phyloP scores from a whole-genome alignment of 2,888 invertebrate genomes.

The Perdita meconis region DNA sequence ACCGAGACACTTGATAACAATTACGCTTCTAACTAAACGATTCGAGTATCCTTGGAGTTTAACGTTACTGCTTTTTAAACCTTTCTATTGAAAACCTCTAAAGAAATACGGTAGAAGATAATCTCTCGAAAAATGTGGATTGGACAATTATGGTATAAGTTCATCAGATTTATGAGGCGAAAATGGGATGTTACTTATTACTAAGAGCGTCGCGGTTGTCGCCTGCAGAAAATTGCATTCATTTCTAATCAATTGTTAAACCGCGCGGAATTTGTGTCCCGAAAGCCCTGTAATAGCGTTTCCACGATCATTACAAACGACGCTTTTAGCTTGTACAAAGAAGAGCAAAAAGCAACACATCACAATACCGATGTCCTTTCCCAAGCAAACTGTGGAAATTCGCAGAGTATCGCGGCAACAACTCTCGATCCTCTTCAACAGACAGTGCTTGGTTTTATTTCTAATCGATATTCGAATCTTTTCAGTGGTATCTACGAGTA shows the following conservation, averaged over 20 bases:
- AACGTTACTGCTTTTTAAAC: no score
- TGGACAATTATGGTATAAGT: neutral
- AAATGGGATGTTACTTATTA: neutral
- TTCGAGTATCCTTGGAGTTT: no score
- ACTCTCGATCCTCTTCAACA: slow-evolving; percentile 4
- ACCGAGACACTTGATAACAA: neutral
- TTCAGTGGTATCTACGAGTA: slow-evolving; percentile 5
- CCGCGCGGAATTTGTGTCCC: slow-evolving; percentile 45
- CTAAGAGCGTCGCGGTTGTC: slow-evolving; percentile 38
- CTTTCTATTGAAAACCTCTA: no score
- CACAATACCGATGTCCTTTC: slow-evolving; percentile 19
- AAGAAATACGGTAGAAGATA: no score
- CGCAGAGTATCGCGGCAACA: slow-evolving; percentile 21
- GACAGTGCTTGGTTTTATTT: slow-evolving; percentile 7
- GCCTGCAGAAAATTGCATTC: slow-evolving; percentile 59
- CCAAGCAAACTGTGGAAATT: slow-evolving; percentile 17
- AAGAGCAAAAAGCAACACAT: slow-evolving; percentile 14
- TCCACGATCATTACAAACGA: slow-evolving; percentile 30
- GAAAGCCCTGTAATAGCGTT: slow-evolving; percentile 30
- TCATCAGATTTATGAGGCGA: no score
- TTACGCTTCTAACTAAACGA: no score
- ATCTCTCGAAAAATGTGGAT: neutral
- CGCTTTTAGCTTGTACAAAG: slow-evolving; percentile 38
- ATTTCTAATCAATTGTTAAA: slow-evolving; percentile 34
- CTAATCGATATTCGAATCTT: neutral